Base-by-base conservation (phyloP, 2,888 invertebrate genomes). In the Cremastobaeus sp. region DNA sequence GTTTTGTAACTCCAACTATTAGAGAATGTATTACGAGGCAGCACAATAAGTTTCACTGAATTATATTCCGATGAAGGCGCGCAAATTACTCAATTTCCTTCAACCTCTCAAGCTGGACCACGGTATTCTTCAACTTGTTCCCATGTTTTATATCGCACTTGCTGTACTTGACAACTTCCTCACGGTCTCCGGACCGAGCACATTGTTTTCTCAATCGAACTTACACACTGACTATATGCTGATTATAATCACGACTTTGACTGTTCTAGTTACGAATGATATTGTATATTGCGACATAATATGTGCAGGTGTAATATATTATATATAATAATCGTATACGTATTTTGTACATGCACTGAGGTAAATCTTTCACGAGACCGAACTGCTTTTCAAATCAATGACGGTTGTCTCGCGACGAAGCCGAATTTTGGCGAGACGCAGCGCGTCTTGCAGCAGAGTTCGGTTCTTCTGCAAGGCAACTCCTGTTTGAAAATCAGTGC, bases 141-240 rank as follows among this genome's bases (percentile, higher is more conserved):
- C 73, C 73, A 60, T 43, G 62, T 73, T 73, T 73, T 73, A 62
- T 73, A 66, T 62, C 50, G 66, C 66, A 73, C 73, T 55, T 55
- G 54, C 66, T 69, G 69, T 68, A 72, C 71, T 64, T 43, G 12
- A 48, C 57, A 59, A 70, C 48, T 70, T 35, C 50, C 48, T 64
- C 59, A 64, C 59, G 57, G 59, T 65, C 59, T 59, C 65, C 48
- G 25, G 66, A 68, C 57, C 66, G 57, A 64, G 43, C 57, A 48
- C 57, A 57, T 39, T 50, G 66, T 68, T 50, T 66, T 66, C 35
- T 48, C 14, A 66, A 47, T 48, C 57, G 57, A 57, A 64, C 41
- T 52, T 32, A 64, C 35, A 25, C 39, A 57, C 41, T 37, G 55
- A 65, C 20, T 47, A 55, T 62, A 62, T 54, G 43, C 35, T 47